Conservation (phyloP, 1,140 invertebrate species). For the Brachionus sp. region DNA sequence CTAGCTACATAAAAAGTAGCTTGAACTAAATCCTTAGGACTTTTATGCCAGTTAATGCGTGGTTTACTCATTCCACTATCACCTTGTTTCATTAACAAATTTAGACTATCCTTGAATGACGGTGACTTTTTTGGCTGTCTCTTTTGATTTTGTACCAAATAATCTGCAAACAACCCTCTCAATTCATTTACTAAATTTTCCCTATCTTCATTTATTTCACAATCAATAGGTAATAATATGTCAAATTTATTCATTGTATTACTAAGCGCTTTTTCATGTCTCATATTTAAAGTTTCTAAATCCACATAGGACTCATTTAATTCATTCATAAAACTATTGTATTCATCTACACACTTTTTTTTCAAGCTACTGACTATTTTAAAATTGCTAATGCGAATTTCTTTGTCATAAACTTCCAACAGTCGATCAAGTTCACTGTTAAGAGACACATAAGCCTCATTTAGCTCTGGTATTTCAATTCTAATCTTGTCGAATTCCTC, state of each 20-base stretch:
- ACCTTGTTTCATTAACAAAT: background rate
- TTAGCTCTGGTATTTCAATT: background rate
- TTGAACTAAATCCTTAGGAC: conserved; percentile 9
- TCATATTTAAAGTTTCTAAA: background rate
- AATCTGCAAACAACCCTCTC: background rate
- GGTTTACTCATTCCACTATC: background rate
- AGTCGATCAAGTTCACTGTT: background rate
- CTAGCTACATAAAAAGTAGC: background rate
- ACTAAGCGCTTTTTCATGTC: background rate
- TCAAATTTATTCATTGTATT: background rate
- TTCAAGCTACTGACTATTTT: background rate
- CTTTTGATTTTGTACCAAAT: background rate
- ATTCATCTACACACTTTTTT: background rate
- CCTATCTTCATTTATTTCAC: background rate
- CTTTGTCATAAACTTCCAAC: background rate
- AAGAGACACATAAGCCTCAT: background rate
- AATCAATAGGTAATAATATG: background rate
- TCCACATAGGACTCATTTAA: background rate
- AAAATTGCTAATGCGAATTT: background rate
- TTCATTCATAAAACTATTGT: background rate
- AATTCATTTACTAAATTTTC: conserved; percentile 4
- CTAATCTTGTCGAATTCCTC: background rate
- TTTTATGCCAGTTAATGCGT: background rate
- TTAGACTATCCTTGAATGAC: background rate
- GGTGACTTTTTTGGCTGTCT: background rate